phyloP scores from a whole-genome alignment of 2,888 invertebrate species.

The Tetramorium bicarinatum region DNA sequence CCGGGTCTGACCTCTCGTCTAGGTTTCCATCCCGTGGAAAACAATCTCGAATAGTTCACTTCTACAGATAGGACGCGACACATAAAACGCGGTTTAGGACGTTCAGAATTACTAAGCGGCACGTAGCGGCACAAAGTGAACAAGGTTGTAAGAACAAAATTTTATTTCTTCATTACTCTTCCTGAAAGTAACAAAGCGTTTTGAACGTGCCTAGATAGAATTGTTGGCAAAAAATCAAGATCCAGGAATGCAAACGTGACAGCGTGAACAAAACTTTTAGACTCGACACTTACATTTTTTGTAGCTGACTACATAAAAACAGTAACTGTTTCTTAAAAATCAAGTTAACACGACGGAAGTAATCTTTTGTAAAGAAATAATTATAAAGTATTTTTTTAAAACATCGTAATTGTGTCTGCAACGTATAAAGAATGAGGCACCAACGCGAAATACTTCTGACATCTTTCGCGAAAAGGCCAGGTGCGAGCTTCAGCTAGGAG shows the following conservation, averaged over 20 bases:
- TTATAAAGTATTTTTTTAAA: neutral
- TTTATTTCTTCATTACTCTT: constrained; percentile 39
- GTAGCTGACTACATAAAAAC: neutral
- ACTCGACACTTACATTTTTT: neutral
- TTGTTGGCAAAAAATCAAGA: neutral
- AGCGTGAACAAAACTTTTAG: neutral
- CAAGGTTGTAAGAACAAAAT: constrained; percentile 74
- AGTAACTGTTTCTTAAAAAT: constrained; percentile 24
- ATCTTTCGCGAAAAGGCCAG: constrained; percentile 56
- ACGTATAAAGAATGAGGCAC: constrained; percentile 48
- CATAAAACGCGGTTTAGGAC: constrained; percentile 17
- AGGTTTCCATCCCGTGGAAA: constrained; percentile 62
- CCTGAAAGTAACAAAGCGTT: neutral
- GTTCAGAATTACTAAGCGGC: constrained; percentile 8
- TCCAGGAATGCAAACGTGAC: neutral
- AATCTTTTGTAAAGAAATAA: neutral
- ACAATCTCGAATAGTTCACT: neutral
- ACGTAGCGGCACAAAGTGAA: constrained; percentile 40
- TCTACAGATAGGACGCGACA: neutral
- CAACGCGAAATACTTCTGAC: constrained; percentile 32
- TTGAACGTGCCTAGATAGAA: neutral
- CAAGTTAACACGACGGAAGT: neutral
- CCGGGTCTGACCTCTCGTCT: constrained; percentile 66
- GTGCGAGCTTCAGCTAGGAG: constrained; percentile 65
- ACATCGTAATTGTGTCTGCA: constrained; percentile 30